phyloP scores from a whole-genome alignment of 2,113 vertebrate genomes.

The Gavialis gangeticus region DNA sequence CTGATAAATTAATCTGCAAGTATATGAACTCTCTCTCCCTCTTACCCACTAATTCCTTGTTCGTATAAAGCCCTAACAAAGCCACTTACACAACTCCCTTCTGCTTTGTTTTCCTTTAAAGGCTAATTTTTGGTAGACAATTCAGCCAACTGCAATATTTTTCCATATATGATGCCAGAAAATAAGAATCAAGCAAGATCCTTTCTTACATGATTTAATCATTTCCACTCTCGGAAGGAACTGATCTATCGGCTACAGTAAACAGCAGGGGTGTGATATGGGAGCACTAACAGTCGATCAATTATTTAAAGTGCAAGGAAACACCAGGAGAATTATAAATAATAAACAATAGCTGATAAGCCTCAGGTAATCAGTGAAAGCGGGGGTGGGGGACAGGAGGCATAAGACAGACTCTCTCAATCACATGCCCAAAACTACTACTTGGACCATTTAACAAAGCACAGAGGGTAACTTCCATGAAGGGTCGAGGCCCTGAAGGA shows the following conservation, averaged over 20 bases:
- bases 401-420: conserved; percentile 8
- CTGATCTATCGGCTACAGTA: conserved; percentile 69
- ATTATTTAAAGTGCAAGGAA: conserved; percentile 54
- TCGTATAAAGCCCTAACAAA: conserved; percentile 71
- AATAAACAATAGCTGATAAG: conserved; percentile 32
- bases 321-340: conserved; percentile 42
- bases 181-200: conserved; percentile 71
- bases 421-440: conserved; percentile 15
- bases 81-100: conserved; percentile 74
- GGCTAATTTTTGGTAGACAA: conserved; percentile 79
- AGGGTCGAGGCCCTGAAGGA: neutral
- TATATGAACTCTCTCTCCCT: conserved; percentile 57
- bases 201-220: conserved; percentile 84
- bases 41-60: conserved; percentile 28
- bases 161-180: conserved; percentile 84
- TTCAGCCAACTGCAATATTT: conserved; percentile 80
- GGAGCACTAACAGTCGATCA: conserved; percentile 57
- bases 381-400: neutral
- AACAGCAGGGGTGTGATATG: conserved; percentile 75
- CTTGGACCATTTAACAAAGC: neutral
- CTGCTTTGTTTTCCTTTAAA: conserved; percentile 81
- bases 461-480: neutral
- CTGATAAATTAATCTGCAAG: conserved; percentile 71
- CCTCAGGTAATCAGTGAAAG: conserved; percentile 41
- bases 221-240: conserved; percentile 83